Percentiles rank a stretch among this genome's conserved stretches.
phyloP scores from a whole-genome alignment of 2,797 vertebrate species.

The Cynodonichthys magdalenae region DNA sequence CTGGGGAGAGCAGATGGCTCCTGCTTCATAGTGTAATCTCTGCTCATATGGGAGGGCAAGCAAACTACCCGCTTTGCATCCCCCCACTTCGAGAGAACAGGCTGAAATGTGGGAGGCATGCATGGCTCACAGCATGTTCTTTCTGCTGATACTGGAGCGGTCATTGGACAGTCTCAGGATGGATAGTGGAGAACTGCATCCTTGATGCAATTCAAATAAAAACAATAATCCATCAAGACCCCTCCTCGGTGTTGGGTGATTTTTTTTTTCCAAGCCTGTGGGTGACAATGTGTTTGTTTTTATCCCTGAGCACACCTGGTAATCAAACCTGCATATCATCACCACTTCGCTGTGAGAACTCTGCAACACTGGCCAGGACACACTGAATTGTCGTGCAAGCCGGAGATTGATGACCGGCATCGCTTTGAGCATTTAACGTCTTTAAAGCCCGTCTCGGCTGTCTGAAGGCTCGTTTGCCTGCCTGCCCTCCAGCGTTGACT shows the following conservation, averaged over 20 bases:
- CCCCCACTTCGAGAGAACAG: conserved; percentile 31
- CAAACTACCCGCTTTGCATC: conserved; percentile 40
- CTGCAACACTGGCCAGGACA: neutral
- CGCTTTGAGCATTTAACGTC: neutral
- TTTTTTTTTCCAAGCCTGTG: neutral
- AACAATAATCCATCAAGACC: conserved; percentile 7
- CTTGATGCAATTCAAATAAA: conserved; percentile 30
- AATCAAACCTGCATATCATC: neutral
- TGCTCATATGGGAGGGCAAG: conserved; percentile 54
- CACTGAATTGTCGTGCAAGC: neutral
- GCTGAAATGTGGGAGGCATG: conserved; percentile 56
- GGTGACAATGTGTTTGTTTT: neutral
- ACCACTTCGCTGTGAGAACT: neutral
- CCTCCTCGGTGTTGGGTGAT: neutral
- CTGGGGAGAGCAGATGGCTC: conserved; percentile 55
- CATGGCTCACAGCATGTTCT: conserved; percentile 48
- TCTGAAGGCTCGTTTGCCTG: neutral
- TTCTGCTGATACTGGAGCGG: conserved; percentile 37
- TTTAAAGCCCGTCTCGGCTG: neutral
- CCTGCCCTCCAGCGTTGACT: neutral
- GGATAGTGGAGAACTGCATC: conserved; percentile 16
- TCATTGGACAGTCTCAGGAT: conserved; percentile 44
- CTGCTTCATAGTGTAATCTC: conserved; percentile 60
- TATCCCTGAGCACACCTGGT: neutral
- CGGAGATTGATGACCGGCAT: neutral